Percentiles rank a stretch among this genome's conserved stretches.
These are phyloP conservation scores for Drosophila quinaria DNA, from an alignment of 2,888 invertebrate species.

Conservation along the genomic window DNA sequence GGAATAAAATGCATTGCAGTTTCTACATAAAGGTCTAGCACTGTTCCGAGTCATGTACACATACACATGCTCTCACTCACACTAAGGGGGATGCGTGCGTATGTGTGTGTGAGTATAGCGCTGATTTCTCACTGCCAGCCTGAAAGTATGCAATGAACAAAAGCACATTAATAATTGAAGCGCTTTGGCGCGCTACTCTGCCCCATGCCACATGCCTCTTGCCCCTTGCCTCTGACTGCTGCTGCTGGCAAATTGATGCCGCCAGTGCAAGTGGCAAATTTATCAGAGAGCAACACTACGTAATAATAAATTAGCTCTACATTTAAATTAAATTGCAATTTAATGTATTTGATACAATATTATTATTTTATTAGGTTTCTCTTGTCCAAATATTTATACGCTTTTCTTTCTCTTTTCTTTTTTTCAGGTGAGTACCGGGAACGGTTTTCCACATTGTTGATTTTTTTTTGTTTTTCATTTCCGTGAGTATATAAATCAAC, in stretches of 20 bases:
- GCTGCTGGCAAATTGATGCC: conserved; percentile 66
- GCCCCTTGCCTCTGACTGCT: not conserved
- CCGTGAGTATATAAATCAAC: conserved; percentile 69
- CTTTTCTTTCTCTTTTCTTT: conserved; percentile 13
- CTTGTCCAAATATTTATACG: conserved; percentile 20
- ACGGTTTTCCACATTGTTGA: not conserved
- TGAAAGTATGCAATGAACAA: conserved; percentile 78
- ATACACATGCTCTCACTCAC: not conserved
- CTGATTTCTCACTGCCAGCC: conserved; percentile 72
- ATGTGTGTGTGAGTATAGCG: conserved; percentile 48
- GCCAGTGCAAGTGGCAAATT: conserved; percentile 63
- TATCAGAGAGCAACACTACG: conserved; percentile 44
- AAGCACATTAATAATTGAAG: conserved; percentile 76
- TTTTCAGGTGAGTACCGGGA: conserved; percentile 65
- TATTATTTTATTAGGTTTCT: conserved; percentile 8
- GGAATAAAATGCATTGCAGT: not conserved
- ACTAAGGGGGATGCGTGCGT: conserved; percentile 24
- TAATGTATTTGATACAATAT: conserved; percentile 36
- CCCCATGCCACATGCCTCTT: not conserved
- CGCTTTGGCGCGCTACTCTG: conserved; percentile 47
- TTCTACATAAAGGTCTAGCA: conserved; percentile 33
- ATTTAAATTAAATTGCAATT: conserved; percentile 53
- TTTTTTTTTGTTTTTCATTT: conserved; percentile 5
- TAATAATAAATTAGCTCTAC: conserved; percentile 45
- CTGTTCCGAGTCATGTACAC: conserved; percentile 21